A percentile compares a stretch with the other conserved stretches of the same genome.
Evolutionary conservation across 2,888 invertebrate genomes (phyloP).

Genomic region (Ryuthela nishihirai): DNA sequence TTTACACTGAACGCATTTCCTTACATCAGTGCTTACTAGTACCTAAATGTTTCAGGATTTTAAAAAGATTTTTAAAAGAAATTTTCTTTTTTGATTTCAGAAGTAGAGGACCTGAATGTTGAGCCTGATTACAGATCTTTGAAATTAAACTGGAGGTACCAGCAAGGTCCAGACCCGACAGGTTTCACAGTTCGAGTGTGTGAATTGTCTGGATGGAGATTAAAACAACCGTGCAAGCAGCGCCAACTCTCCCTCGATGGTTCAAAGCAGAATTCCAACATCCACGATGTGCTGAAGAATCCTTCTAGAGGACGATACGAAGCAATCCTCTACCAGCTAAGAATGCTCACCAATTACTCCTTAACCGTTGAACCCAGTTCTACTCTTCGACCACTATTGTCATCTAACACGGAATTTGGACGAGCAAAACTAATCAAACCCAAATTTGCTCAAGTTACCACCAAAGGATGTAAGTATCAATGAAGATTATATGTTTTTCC

Average conservation of each 20-base stretch:
- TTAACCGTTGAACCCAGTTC: neutral
- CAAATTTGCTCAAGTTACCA: no score
- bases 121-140: conserved; percentile 1
- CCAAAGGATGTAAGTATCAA: no score
- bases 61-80: no score
- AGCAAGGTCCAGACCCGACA: neutral
- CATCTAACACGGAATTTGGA: no score
- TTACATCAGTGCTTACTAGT: no score
- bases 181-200: neutral
- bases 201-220: neutral
- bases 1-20: no score
- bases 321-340: neutral
- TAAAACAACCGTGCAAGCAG: neutral
- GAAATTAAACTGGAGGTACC: conserved; percentile 1
- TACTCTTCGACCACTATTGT: no score
- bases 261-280: neutral
- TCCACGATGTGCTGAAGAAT: neutral
- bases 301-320: neutral
- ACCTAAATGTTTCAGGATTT: no score
- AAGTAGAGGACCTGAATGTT: neutral
- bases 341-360: conserved; percentile 2
- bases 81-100: no score
- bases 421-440: no score
- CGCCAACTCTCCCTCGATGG: neutral
- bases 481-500: no score